A percentile compares a stretch with the other conserved stretches of the same genome.
phyloP scores from a whole-genome alignment of 2,888 invertebrate genomes.

The Ormyrus rosae region DNA sequence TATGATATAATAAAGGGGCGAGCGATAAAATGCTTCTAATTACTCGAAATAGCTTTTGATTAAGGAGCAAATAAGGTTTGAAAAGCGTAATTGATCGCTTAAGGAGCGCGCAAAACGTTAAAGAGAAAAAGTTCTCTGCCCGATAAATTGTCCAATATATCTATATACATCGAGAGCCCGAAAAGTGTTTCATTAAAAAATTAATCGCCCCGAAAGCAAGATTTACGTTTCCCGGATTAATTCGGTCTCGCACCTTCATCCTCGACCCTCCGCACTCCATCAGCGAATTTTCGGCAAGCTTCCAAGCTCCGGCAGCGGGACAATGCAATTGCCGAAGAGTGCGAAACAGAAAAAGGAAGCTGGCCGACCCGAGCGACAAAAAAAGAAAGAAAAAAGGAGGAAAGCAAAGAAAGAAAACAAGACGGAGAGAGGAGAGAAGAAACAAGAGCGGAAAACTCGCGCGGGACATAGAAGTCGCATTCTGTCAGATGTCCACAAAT shows the following conservation, averaged over 20 bases:
- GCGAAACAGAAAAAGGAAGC: neutral
- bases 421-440: neutral
- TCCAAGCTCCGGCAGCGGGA: conserved; percentile 25
- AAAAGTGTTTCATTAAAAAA: conserved; percentile 45
- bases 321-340: conserved; percentile 35
- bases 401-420: conserved; percentile 1
- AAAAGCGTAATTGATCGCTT: neutral
- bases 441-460: neutral
- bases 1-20: too few species aligned
- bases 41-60: too few species aligned
- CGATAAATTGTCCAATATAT: neutral
- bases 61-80: neutral
- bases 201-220: conserved; percentile 46
- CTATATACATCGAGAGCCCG: too few species aligned
- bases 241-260: conserved; percentile 41
- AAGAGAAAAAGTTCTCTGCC: neutral
- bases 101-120: neutral
- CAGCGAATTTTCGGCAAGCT: conserved; percentile 52
- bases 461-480: conserved; percentile 9
- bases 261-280: conserved; percentile 19
- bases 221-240: conserved; percentile 46
- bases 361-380: neutral
- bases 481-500: conserved; percentile 37
- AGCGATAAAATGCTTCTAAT: too few species aligned
- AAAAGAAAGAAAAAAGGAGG: neutral